Conservation (phyloP, 1,140 invertebrate genomes). For the Lethrus apterus region DNA sequence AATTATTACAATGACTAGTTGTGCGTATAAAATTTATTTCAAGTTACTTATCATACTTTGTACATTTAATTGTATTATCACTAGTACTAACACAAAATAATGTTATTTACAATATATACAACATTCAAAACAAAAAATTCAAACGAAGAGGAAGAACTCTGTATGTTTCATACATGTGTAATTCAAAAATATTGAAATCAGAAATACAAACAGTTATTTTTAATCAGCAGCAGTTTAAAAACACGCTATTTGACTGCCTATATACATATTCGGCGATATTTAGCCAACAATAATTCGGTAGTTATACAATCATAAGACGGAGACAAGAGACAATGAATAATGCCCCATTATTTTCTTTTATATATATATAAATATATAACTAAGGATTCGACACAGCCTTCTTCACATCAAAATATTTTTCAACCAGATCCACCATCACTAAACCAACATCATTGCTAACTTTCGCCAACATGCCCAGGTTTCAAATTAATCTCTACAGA, state of each 20-base stretch:
- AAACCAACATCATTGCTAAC: slow-evolving; percentile 25
- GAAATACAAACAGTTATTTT: too few relatives aligned
- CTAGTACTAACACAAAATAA: slow-evolving; percentile 6
- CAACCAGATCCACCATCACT: slow-evolving; percentile 22
- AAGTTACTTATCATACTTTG: slow-evolving; percentile 15
- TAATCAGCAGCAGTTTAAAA: too few relatives aligned
- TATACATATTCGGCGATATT: slow-evolving; percentile 36
- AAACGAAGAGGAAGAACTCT: too few relatives aligned
- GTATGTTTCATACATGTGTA: too few relatives aligned
- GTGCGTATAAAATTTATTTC: slow-evolving; percentile 19
- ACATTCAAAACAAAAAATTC: slow-evolving; percentile 3
- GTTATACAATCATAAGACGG: slow-evolving; percentile 29
- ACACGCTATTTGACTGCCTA: too few relatives aligned
- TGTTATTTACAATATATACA: slow-evolving; percentile 10
- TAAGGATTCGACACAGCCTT: slow-evolving; percentile 35
- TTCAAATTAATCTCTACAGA: slow-evolving; percentile 16
- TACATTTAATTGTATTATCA: slow-evolving; percentile 4
- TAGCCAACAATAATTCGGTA: slow-evolving; percentile 33
- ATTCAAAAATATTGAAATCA: too few relatives aligned
- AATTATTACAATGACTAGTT: slow-evolving; percentile 21
- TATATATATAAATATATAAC: slow-evolving; percentile 21
- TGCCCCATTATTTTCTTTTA: too few relatives aligned
- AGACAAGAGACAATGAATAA: slow-evolving; percentile 20
- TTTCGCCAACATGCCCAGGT: slow-evolving; percentile 21
- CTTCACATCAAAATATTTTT: slow-evolving; percentile 26